Conservation (phyloP, 2,797 vertebrate species). For the Halcyon smyrnensis region DNA sequence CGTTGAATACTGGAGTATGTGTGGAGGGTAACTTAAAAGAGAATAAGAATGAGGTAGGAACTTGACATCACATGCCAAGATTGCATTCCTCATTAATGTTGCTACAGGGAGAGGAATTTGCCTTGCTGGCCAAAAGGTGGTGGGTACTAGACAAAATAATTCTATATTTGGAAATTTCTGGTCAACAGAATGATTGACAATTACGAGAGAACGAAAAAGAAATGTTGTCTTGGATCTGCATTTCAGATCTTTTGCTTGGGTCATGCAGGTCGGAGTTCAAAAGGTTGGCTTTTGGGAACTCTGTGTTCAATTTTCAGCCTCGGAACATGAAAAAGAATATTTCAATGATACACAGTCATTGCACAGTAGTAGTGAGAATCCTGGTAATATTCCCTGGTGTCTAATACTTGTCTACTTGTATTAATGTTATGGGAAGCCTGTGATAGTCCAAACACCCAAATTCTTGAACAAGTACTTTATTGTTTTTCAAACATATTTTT, state of each 20-base stretch:
- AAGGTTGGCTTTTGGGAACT: conserved; percentile 52
- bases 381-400: not conserved
- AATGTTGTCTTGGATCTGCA: conserved; percentile 24
- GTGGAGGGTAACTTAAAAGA: not conserved
- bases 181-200: conserved; percentile 14
- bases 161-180: conserved; percentile 70
- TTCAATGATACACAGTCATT: not conserved
- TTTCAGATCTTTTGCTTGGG: conserved; percentile 48
- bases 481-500: not conserved
- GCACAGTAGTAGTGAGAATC: not conserved
- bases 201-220: not conserved
- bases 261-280: conserved; percentile 50
- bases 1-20: not conserved
- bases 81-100: not conserved
- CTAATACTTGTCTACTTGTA: not conserved
- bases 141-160: conserved; percentile 51
- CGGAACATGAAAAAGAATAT: not conserved
- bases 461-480: not conserved
- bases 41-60: not conserved
- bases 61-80: not conserved
- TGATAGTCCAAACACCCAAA: not conserved
- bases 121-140: not conserved
- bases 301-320: conserved; percentile 34
- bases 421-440: not conserved
- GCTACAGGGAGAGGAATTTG: not conserved